phyloP scores from a whole-genome alignment of 2,888 invertebrate genomes.

The Aphodius granarius region DNA sequence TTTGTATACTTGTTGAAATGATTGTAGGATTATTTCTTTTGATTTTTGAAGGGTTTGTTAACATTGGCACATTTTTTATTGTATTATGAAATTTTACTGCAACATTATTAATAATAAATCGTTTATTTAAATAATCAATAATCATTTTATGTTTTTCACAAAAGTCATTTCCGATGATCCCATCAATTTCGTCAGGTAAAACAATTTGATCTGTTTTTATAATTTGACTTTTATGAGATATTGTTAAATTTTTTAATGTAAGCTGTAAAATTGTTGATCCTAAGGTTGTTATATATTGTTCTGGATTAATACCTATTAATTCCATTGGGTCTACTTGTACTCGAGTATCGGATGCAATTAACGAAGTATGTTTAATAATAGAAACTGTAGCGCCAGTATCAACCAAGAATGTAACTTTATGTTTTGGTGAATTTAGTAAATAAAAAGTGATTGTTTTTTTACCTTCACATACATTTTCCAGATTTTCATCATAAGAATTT shows the following conservation, averaged over 20 bases:
- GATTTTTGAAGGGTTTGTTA: not conserved
- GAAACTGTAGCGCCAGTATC: conserved; percentile 11
- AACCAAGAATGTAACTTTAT: conserved; percentile 4
- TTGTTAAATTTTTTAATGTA: not conserved
- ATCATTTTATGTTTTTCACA: not conserved
- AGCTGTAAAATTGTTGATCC: not conserved
- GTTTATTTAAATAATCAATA: conserved; percentile 9
- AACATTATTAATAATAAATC: not conserved
- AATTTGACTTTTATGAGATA: conserved; percentile 5
- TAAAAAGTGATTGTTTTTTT: not conserved
- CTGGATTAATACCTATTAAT: not conserved
- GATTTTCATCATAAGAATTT: not conserved
- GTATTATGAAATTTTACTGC: conserved; percentile 5
- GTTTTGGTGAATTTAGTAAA: not conserved
- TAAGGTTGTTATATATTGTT: not conserved
- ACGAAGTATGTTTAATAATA: conserved; percentile 8
- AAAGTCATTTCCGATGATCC: conserved; percentile 8
- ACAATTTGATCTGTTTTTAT: not conserved
- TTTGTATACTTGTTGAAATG: not conserved
- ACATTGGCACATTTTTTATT: not conserved
- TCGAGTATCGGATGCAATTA: not conserved
- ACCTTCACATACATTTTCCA: not conserved
- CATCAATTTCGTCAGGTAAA: not conserved
- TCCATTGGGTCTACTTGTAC: not conserved
- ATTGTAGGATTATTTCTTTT: not conserved